A percentile compares a stretch with the other conserved stretches of the same genome.
Evolutionary conservation across 2,888 invertebrate genomes (phyloP).

Genomic region (Epirrhoe alternata): DNA sequence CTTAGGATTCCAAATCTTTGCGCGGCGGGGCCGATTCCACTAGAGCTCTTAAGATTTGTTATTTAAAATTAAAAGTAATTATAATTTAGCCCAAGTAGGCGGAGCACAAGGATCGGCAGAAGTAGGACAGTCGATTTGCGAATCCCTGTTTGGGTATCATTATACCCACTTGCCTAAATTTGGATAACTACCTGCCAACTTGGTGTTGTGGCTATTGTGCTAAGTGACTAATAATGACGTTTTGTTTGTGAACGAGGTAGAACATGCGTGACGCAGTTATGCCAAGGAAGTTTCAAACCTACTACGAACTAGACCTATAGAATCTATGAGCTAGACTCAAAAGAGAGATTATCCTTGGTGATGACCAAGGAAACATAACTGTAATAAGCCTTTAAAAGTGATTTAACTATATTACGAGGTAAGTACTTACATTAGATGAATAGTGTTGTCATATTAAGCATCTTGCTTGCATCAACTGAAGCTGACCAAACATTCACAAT

Average conservation of each 20-base stretch:
- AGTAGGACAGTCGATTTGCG: slow-evolving; percentile 43
- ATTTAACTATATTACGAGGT: too few species aligned
- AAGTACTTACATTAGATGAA: slow-evolving; percentile 4
- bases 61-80: neutral
- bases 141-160: slow-evolving; percentile 36
- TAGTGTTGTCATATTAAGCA: slow-evolving; percentile 12
- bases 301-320: neutral
- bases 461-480: slow-evolving; percentile 40
- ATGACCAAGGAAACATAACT: too few species aligned
- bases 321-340: too few species aligned
- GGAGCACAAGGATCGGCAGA: slow-evolving; percentile 36
- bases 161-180: slow-evolving; percentile 30
- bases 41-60: neutral
- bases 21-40: too few species aligned
- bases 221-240: slow-evolving; percentile 40
- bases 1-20: too few species aligned
- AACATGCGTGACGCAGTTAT: neutral
- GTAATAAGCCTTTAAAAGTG: too few species aligned
- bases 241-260: slow-evolving; percentile 11
- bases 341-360: too few species aligned
- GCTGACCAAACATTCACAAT: slow-evolving; percentile 40
- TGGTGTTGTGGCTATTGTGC: slow-evolving; percentile 35
- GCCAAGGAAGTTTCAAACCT: neutral
- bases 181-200: slow-evolving; percentile 27
- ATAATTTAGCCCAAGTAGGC: slow-evolving; percentile 30